Conservation (phyloP, 1,140 invertebrate species). For the Trichonephila clavata region DNA sequence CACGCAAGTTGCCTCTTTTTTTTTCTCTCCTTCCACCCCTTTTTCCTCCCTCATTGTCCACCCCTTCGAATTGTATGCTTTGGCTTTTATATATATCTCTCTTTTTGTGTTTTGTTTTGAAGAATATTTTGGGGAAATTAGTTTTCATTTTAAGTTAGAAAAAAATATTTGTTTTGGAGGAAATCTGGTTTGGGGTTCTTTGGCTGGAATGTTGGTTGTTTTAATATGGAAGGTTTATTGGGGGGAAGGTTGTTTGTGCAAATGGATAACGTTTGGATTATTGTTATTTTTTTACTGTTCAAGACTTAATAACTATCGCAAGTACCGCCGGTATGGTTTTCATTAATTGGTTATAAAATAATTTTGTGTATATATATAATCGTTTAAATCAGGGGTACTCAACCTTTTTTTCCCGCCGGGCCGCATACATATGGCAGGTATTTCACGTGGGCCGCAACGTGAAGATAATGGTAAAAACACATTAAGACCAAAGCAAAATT, state of each 20-base stretch:
- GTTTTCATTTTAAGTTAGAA: neutral
- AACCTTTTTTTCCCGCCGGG: too few relatives aligned
- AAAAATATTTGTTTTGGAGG: neutral
- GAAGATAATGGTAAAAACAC: too few relatives aligned
- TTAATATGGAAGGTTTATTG: neutral
- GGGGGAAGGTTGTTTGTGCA: neutral
- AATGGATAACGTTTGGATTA: too few relatives aligned
- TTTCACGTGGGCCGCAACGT: too few relatives aligned
- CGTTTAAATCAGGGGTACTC: too few relatives aligned
- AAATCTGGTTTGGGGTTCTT: neutral
- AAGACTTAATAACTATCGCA: too few relatives aligned
- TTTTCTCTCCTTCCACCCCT: neutral
- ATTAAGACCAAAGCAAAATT: too few relatives aligned
- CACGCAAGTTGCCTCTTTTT: slow-evolving; percentile 12
- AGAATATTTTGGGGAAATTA: neutral
- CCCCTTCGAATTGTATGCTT: neutral
- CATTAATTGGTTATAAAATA: too few relatives aligned
- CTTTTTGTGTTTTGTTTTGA: neutral
- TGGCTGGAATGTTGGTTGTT: neutral
- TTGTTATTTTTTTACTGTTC: too few relatives aligned
- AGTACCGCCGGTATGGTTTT: too few relatives aligned
- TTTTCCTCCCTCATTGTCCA: neutral
- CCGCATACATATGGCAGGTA: too few relatives aligned
- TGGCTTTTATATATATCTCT: neutral
- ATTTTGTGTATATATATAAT: too few relatives aligned